Evolutionary conservation across 2,797 vertebrate genomes (phyloP).

Genomic region (Cuculus canorus): DNA sequence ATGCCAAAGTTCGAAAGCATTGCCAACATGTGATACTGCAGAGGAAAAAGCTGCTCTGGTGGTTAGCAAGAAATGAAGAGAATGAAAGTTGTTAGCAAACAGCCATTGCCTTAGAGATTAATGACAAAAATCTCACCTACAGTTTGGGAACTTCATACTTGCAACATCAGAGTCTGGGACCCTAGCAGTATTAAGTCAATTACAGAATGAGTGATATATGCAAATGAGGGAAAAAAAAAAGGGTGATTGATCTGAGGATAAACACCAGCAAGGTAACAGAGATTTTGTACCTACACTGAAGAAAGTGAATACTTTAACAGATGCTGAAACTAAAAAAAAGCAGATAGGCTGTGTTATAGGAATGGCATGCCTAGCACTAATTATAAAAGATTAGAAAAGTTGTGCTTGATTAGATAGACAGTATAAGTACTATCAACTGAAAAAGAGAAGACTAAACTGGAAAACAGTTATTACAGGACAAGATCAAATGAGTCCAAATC

Average conservation of each 20-base stretch:
- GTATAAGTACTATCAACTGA: background rate
- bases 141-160: background rate
- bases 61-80: background rate
- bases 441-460: background rate
- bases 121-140: background rate
- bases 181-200: background rate
- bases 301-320: background rate
- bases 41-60: background rate
- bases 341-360: background rate
- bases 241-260: background rate
- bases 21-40: rapidly evolving
- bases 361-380: background rate
- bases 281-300: background rate
- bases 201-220: background rate
- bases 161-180: background rate
- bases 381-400: background rate
- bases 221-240: background rate
- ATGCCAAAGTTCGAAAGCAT: background rate
- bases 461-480: background rate
- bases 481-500: background rate
- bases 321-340: background rate
- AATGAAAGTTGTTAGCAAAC: background rate
- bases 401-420: background rate
- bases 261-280: background rate
- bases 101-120: background rate